Evolutionary conservation across 2,888 invertebrate genomes (phyloP), one percentile per base, ranked within the genome.

Genomic region (Acrobasis consociella): DNA sequence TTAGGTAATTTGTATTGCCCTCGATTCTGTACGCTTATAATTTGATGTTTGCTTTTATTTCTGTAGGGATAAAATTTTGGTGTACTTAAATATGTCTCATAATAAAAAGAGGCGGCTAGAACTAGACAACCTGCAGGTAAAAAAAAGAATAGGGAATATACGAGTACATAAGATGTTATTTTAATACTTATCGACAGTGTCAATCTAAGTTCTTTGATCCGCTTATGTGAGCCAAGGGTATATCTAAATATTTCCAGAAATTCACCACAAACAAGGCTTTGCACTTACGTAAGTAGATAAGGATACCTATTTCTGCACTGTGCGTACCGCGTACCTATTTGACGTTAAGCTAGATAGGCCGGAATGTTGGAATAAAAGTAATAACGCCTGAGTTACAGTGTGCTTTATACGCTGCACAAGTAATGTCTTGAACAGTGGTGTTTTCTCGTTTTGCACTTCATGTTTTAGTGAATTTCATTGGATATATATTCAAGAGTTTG

Each of bases 211-310:
- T 46, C 8, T 53, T 42, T 46, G 9, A 56, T 56, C 37, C 11
- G 22, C 49, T 38, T 38, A 16, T n/a, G 53, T 22, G 8, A 46
- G 3, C 42, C n/a, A n/a, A 17, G 52, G 42, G 37, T 49, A 5
- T 50, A 53, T 31, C 53, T 52, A 53, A 49, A 13, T 53, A 53
- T 61, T 53, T 53, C 39, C 53, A 49, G 52, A 53, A 53, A 53
- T 61, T 46, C 22, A 31, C 46, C 46, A 61, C 46, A 53, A 31
- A 62, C 62, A 62, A 49, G 55, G 55, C 55, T 62, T 56, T 55
- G 62, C 62, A 55, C 62, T 62, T 55, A 55, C 55, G 11, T 10
- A 62, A 62, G 17, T 53, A 62, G 55, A 49, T 52, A 51, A 52
- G 8, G 15, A 51, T 52, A 17, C 15, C 31, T 53, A 17, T 39